Evolutionary conservation across 1,140 invertebrate species (phyloP), one percentile per base, ranked within the genome.

Genomic region (Phocides pigmalion): DNA sequence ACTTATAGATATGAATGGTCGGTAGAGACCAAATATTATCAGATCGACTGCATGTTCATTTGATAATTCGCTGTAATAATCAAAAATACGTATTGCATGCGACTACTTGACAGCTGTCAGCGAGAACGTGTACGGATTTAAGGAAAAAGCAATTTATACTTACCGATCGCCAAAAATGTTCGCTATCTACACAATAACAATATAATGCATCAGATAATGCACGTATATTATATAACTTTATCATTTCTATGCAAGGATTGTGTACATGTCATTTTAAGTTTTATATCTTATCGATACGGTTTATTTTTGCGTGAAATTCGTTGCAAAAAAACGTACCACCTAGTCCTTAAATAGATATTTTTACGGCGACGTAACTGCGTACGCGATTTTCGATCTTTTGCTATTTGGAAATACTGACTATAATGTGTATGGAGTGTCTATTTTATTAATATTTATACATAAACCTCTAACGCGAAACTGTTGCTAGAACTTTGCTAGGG

Each of bases 151-250:
- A 47, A 12, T 5, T 14, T 14, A 15, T 50, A 35, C 39, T 20
- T 44, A 35, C 14, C 17, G 65, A 67, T 44, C 58, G 41, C 44
- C 35, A 62, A 56, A 47, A 54, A 17, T 46, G 6, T 20, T 44
- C 14, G 14, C 37, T 62, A 62, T 69, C 58, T 62, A 62, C 19
- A 65, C 16, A 58, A 58, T 50, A 51, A 50, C 39, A 69, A 50
- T 35, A 64, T 65, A 65, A 69, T 65, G 67, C 67, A 69, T 41
- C 32, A 3, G 54, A 69, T 69, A 69, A 62, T 69, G 67, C 67
- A 69, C 15, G 37, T 64, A 64, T 65, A 41, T 69, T 69, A 69
- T 65, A 65, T 69, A 69, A 69, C 32, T 47, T 62, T 56, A 56
- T 69, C 39, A 58, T 44, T 44, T 44, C 62, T 46, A 63, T 68